phyloP scores from a whole-genome alignment of 35 echinoderm and acorn worm species.

The Stichopus chloronotus region DNA sequence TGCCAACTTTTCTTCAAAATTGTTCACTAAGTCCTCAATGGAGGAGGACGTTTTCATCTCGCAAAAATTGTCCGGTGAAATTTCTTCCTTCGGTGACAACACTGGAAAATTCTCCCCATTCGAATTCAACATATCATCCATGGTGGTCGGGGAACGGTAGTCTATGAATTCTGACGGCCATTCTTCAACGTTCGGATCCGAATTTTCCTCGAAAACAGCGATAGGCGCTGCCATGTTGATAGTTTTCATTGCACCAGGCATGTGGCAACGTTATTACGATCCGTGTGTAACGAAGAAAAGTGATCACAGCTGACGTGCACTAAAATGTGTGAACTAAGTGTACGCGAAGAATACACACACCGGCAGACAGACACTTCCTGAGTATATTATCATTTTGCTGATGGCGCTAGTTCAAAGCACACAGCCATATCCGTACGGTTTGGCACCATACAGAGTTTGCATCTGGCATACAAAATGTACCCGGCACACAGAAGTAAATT shows the following conservation, averaged over 20 bases:
- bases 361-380: slow-evolving; percentile 29
- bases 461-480: too few relatives aligned
- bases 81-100: slow-evolving; percentile 94
- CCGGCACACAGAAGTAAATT: too few relatives aligned
- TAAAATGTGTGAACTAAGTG: slow-evolving; percentile 43
- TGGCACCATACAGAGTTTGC: too few relatives aligned
- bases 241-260: slow-evolving; percentile 51
- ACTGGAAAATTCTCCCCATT: slow-evolving; percentile 85
- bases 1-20: slow-evolving; percentile 98
- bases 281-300: not conserved
- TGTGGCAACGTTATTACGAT: slow-evolving; percentile 5
- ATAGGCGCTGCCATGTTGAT: slow-evolving; percentile 96
- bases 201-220: slow-evolving; percentile 93
- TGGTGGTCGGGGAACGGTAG: slow-evolving; percentile 80
- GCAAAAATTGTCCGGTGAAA: slow-evolving; percentile 96
- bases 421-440: too few relatives aligned
- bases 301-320: slow-evolving; percentile 53
- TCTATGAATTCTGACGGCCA: slow-evolving; percentile 98
- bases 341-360: slow-evolving; percentile 38
- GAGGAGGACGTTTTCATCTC: slow-evolving; percentile 88
- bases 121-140: slow-evolving; percentile 90
- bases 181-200: slow-evolving; percentile 89
- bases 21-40: slow-evolving; percentile 98
- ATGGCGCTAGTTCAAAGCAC: slow-evolving; percentile 14
- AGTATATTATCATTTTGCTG: slow-evolving; percentile 32